phyloP scores from a whole-genome alignment of 2,113 vertebrate genomes.

The Murina feae region DNA sequence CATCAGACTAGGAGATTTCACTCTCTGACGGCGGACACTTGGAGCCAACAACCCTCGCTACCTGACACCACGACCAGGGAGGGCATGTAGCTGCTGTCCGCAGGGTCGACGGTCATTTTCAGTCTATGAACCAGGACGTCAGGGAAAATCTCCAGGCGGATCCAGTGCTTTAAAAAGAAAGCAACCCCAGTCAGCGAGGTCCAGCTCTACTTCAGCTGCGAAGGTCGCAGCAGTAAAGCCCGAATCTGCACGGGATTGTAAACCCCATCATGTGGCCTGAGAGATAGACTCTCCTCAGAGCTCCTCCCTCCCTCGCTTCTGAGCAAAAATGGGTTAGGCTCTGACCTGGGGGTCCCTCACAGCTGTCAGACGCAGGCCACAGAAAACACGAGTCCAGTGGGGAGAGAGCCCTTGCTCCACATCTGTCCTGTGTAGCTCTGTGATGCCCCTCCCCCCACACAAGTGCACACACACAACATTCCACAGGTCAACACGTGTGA shows the following conservation, averaged over 20 bases:
- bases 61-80: conserved; percentile 98
- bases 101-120: conserved; percentile 96
- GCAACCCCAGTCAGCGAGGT: conserved; percentile 30
- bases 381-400: not conserved
- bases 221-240: not conserved
- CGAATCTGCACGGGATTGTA: not conserved
- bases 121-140: conserved; percentile 95
- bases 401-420: not conserved
- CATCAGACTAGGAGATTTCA: not conserved
- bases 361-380: not conserved
- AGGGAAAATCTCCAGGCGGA: conserved; percentile 95
- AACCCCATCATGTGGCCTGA: not conserved
- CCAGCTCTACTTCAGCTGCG: not conserved
- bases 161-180: conserved; percentile 93
- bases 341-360: not conserved
- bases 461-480: not conserved
- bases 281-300: not conserved
- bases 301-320: not conserved
- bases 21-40: not conserved
- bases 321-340: not conserved
- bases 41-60: conserved; percentile 59
- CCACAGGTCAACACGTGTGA: not conserved
- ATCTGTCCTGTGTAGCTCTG: not conserved
- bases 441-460: not conserved
- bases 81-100: conserved; percentile 99